phyloP scores from a whole-genome alignment of 2,888 invertebrate species.

The Chrysolina americana region DNA sequence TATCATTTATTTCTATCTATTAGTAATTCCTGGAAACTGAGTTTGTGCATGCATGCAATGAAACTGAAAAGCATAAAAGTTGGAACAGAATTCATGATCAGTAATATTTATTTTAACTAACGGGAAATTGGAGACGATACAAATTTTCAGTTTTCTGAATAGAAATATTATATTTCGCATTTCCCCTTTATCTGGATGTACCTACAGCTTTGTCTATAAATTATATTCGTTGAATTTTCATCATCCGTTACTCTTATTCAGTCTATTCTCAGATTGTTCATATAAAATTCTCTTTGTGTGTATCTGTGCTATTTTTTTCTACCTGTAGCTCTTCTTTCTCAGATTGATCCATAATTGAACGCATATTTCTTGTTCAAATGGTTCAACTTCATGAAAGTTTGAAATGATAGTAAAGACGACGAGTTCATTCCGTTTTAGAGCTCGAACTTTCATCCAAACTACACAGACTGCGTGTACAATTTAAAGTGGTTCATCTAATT shows the following conservation, averaged over 20 bases:
- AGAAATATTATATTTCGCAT: too few relatives aligned
- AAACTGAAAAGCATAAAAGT: too few relatives aligned
- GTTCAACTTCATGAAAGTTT: slow-evolving; percentile 28
- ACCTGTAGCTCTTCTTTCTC: neutral
- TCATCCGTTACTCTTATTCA: neutral
- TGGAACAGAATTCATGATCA: too few relatives aligned
- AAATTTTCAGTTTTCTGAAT: too few relatives aligned
- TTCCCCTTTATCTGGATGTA: too few relatives aligned
- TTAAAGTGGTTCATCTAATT: slow-evolving; percentile 16
- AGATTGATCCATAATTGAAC: slow-evolving; percentile 30
- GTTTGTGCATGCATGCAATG: too few relatives aligned
- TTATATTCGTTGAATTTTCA: neutral
- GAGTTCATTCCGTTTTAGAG: slow-evolving; percentile 20
- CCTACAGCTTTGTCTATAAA: neutral
- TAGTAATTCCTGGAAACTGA: too few relatives aligned
- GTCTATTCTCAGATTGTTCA: neutral
- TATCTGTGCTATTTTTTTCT: neutral
- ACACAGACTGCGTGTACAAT: neutral
- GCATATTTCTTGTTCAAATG: slow-evolving; percentile 28
- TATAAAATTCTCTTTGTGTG: neutral
- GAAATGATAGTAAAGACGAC: slow-evolving; percentile 33
- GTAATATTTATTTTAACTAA: too few relatives aligned
- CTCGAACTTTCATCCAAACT: slow-evolving; percentile 6
- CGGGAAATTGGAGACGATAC: too few relatives aligned
- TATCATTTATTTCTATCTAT: too few relatives aligned